Evolutionary conservation across 2,113 vertebrate species (phyloP), one percentile per base, ranked within the genome.

Genomic region (Pelodiscus sinensis): DNA sequence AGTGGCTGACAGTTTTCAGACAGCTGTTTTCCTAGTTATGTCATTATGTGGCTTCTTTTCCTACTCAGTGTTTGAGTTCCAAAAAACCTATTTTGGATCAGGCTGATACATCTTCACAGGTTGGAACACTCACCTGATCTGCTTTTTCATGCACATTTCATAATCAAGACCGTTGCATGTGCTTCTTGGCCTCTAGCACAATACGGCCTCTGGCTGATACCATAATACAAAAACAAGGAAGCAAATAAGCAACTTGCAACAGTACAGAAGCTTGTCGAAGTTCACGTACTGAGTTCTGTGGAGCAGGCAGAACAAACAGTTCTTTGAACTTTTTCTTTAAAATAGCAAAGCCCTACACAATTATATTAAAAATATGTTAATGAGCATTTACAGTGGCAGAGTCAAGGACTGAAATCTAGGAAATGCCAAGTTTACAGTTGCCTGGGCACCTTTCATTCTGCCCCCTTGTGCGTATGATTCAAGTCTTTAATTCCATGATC

Each of bases 301-400:
- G 57, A 52, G 82, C 65, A 88, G 92, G 77, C 94, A 25, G 89
- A 90, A 93, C 80, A 92, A 89, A 92, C 51, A 73, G 88, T 90
- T 94, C 81, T 82, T 86, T 71, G 90, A 80, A 73, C 4, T 85
- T 92, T 80, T 84, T 15, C 81, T 93, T 80, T 92, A 88, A 90
- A 92, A 81, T 78, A 87, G 92, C 91, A 86, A 83, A 54, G 58
- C 38, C 31, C 94, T 80, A 78, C 81, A 65, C 93, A 96, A 92
- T 84, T 3, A 83, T 81, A 73, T 57, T 52, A 77, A 2, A 88
- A 94, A 57, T 51, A 68, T 38, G 25, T 94, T 90, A 78, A 86
- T 88, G 77, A 91, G 81, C 79, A 52, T 91, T 21, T 78, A 56
- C 15, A n/a, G 55, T 65, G 84, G 82, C 50, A 80, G 90, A 92